Evolutionary conservation across 2,888 invertebrate species (phyloP).

Genomic region (Drepanosiphum platanoidis): DNA sequence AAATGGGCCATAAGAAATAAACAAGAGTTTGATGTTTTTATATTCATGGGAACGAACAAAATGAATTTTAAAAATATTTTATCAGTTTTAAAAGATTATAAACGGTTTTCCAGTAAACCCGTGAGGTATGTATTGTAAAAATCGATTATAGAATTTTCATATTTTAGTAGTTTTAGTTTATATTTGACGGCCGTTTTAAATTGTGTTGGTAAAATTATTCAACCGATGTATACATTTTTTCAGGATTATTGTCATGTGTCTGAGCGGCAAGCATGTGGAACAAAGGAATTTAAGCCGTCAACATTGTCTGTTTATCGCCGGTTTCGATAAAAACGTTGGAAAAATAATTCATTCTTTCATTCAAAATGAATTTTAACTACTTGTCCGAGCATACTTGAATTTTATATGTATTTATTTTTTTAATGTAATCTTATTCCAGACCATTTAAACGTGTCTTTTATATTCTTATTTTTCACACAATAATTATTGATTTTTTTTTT

Average conservation of each 20-base stretch:
- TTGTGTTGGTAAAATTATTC: not conserved
- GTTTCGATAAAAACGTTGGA: conserved; percentile 63
- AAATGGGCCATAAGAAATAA: not conserved
- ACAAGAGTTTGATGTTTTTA: not conserved
- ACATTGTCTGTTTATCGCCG: conserved; percentile 57
- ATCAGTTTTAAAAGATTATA: not conserved
- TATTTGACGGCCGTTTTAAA: no score
- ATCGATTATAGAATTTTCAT: not conserved
- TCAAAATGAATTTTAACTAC: conserved; percentile 61
- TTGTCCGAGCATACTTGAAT: no score
- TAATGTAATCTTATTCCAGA: no score
- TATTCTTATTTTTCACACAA: no score
- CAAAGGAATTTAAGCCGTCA: conserved; percentile 35
- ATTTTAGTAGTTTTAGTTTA: not conserved
- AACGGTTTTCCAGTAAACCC: not conserved
- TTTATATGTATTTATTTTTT: no score
- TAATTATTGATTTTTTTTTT: no score
- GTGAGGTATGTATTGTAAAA: conserved; percentile 5
- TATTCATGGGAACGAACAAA: conserved; percentile 28
- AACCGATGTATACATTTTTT: conserved; percentile 9
- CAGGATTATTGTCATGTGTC: conserved; percentile 62
- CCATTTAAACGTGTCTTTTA: no score
- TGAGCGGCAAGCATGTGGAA: conserved; percentile 50
- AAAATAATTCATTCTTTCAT: conserved; percentile 61
- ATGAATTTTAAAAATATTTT: not conserved